These are phyloP conservation scores for Chymomyza amoena DNA, from an alignment of 2,888 invertebrate genomes.

Conservation along the genomic window DNA sequence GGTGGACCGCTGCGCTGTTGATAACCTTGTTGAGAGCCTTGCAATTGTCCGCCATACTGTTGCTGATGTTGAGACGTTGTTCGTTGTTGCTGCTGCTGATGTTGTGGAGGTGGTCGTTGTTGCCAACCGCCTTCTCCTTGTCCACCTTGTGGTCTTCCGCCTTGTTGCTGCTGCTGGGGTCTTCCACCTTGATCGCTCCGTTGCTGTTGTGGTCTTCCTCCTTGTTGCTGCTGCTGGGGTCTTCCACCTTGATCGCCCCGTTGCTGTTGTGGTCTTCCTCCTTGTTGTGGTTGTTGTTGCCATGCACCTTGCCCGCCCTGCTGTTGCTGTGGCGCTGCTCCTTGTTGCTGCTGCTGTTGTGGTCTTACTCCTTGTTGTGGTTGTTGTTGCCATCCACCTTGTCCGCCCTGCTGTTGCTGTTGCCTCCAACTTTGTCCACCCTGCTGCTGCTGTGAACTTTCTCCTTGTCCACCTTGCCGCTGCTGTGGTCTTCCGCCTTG, in stretches of 20 bases:
- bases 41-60: not conserved
- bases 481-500: not conserved
- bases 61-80: not conserved
- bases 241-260: slow-evolving; percentile 1
- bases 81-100: slow-evolving; percentile 1
- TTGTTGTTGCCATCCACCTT: not conserved
- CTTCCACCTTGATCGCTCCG: not conserved
- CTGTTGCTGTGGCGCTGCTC: not conserved
- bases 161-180: slow-evolving; percentile 2
- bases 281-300: not conserved
- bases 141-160: not conserved
- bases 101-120: slow-evolving; percentile 11
- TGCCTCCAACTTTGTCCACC: not conserved
- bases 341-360: not conserved
- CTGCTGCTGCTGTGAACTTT: not conserved
- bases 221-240: not conserved
- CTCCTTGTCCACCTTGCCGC: not conserved
- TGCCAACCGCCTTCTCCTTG: slow-evolving; percentile 2
- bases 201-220: not conserved
- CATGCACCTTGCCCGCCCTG: slow-evolving; percentile 1
- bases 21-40: slow-evolving; percentile 1
- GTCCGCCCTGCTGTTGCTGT: not conserved
- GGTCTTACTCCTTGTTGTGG: slow-evolving; percentile 3
- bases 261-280: not conserved
- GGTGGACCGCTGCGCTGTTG: slow-evolving; percentile 17